Base-by-base conservation (phyloP, 2,113 vertebrate species). In the Conger conger region DNA sequence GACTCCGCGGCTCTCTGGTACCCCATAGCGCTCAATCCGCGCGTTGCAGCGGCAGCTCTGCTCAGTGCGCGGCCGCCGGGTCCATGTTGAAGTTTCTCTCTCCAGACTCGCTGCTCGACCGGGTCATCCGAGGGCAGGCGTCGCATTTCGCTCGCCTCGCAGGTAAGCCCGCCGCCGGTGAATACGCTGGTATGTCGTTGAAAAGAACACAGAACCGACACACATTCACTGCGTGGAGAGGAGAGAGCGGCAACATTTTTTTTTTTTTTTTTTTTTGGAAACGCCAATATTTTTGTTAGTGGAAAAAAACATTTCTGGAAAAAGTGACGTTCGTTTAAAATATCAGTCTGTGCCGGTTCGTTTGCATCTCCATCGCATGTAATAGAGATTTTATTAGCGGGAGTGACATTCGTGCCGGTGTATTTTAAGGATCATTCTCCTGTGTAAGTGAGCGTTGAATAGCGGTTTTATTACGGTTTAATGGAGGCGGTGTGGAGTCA, bases 51-150 rank as follows among this genome's bases (percentile, higher is more conserved):
- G 76, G 88, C n/a, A n/a, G n/a, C n/a, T 90, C 86, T 84, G 78
- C n/a, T 1, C 76, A 20, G 27, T 84, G 53, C 81, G 38, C 87
- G 89, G 86, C 88, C 80, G 81, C 57, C 81, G 83, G 86, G 85
- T 92, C 88, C 88, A 87, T 87, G 89, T 89, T 86, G 86, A 91
- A 92, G 90, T 91, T 91, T 88, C 79, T 38, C 78, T 85, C 54
- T 86, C 68, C 83, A 54, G 83, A 83, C 79, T 88, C 36, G 85
- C 38, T 77, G 87, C 90, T 90, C 91, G 86, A 85, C 85, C 84
- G 91, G 94, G 93, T 94, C 93, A 94, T 91, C 91, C 88, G 92
- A 92, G 94, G 93, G 90, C 93, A 92, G 89, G 87, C 86, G 87
- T 88, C 76, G 89, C 91, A 89, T 85, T 88, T 84, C 80, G 83